These are phyloP conservation scores for Thumatha senex DNA, from an alignment of 2,888 invertebrate species.

Conservation along the genomic window DNA sequence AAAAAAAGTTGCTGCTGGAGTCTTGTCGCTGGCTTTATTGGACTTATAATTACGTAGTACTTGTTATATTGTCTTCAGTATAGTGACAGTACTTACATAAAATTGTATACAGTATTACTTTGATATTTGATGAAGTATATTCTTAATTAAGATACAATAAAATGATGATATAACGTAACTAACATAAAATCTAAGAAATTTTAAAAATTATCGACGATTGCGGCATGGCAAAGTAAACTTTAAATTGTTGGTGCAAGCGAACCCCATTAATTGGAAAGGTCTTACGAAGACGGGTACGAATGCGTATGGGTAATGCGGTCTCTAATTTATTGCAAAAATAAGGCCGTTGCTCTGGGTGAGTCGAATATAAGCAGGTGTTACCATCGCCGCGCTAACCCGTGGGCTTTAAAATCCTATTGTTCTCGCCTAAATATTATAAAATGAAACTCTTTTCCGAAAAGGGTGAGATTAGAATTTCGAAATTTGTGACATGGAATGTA, in stretches of 20 bases:
- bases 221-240: slow-evolving; percentile 18
- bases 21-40: too few species aligned
- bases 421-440: slow-evolving; percentile 49
- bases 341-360: slow-evolving; percentile 34
- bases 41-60: too few species aligned
- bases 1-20: too few species aligned
- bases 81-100: too few species aligned
- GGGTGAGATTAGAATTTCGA: slow-evolving; percentile 42
- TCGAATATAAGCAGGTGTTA: slow-evolving; percentile 48
- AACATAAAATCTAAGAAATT: neutral
- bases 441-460: slow-evolving; percentile 41
- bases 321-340: slow-evolving; percentile 60
- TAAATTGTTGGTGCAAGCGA: slow-evolving; percentile 36
- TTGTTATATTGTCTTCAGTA: too few species aligned
- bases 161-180: neutral
- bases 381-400: slow-evolving; percentile 30
- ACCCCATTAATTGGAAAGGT: slow-evolving; percentile 46
- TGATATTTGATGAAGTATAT: too few species aligned
- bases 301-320: slow-evolving; percentile 46
- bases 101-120: too few species aligned
- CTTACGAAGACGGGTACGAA: slow-evolving; percentile 41
- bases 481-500: slow-evolving; percentile 35
- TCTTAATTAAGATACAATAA: neutral
- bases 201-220: slow-evolving; percentile 7
- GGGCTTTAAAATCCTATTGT: slow-evolving; percentile 1